A percentile compares a stretch with the other conserved stretches of the same genome.
Evolutionary conservation across 2,113 vertebrate species (phyloP).

Genomic region (Tonatia bakeri): DNA sequence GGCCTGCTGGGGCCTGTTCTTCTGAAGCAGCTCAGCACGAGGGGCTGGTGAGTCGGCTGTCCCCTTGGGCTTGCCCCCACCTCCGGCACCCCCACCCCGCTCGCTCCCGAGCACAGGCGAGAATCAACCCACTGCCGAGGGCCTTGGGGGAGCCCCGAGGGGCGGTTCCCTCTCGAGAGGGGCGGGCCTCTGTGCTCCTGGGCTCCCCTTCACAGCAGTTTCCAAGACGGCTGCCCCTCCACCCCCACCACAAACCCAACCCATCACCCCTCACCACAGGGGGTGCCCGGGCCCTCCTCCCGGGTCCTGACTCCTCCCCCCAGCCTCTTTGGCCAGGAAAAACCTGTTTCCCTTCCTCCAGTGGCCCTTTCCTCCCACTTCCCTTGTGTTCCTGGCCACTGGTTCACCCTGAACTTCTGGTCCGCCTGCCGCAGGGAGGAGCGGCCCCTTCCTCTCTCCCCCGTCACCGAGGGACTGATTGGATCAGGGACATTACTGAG

Average conservation of each 20-base stretch:
- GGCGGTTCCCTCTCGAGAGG: neutral
- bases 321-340: neutral
- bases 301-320: neutral
- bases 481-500: rapidly evolving
- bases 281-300: rapidly evolving
- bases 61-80: neutral
- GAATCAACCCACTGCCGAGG: rapidly evolving
- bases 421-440: no score
- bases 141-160: neutral
- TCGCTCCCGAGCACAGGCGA: no score
- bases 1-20: neutral
- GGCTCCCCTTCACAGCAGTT: neutral
- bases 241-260: rapidly evolving
- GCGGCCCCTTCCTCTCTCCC: neutral
- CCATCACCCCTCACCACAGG: rapidly evolving
- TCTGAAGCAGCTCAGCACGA: neutral
- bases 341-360: neutral
- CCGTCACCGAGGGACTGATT: rapidly evolving
- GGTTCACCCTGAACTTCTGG: neutral
- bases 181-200: neutral
- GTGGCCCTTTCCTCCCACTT: neutral
- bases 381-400: neutral
- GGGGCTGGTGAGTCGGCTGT: neutral
- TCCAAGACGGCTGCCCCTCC: neutral
- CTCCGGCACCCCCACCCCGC: neutral